phyloP scores from a whole-genome alignment of 2,888 invertebrate species.

The Scrobipalpa costella region DNA sequence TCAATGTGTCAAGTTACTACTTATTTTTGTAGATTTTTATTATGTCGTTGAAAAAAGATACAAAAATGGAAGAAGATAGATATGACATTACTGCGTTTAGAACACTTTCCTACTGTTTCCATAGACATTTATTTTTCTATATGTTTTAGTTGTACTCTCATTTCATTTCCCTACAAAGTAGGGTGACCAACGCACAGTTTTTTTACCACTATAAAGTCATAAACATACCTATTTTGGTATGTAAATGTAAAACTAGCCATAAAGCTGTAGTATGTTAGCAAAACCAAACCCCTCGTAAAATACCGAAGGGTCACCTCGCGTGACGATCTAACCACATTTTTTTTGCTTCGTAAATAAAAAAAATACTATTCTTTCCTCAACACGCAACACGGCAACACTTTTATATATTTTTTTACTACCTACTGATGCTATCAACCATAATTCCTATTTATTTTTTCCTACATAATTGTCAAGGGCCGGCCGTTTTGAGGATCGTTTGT shows the following conservation, averaged over 20 bases:
- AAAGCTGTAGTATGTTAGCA: conserved; percentile 2
- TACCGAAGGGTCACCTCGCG: conserved; percentile 17
- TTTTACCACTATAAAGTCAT: not conserved
- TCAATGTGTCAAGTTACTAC: not conserved
- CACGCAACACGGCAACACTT: conserved; percentile 14
- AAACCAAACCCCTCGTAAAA: conserved; percentile 14
- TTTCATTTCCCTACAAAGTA: too few species aligned
- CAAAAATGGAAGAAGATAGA: too few species aligned
- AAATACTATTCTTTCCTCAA: conserved; percentile 1
- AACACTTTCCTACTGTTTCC: too few species aligned
- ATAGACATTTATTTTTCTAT: too few species aligned
- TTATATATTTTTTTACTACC: conserved; percentile 25
- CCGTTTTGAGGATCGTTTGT: conserved; percentile 25
- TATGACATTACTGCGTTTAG: too few species aligned
- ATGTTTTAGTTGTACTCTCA: too few species aligned
- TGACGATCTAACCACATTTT: conserved; percentile 14
- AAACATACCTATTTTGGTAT: not conserved
- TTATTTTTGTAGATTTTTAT: too few species aligned
- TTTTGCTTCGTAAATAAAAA: conserved; percentile 20
- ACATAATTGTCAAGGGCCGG: conserved; percentile 34
- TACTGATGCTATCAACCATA: conserved; percentile 29
- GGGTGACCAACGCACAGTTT: not conserved
- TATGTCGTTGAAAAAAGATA: too few species aligned
- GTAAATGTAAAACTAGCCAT: conserved; percentile 13
- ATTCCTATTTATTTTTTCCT: conserved; percentile 34